These are phyloP conservation scores for Sebastes fasciatus DNA, from an alignment of 2,113 vertebrate genomes.

Conservation along the genomic window DNA sequence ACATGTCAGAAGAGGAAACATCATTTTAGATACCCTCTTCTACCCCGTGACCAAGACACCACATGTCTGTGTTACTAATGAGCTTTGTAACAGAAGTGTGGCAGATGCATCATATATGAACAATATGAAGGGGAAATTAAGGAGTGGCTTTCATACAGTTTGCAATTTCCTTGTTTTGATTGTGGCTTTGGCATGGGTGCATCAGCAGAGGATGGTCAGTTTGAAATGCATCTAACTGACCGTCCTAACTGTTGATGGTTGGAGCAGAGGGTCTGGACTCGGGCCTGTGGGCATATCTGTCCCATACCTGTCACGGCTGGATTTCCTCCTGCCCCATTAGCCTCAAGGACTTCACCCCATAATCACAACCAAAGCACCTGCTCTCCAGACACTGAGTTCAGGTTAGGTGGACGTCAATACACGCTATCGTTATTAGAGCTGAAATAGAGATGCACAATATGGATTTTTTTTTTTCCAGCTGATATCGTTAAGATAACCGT, in stretches of 20 bases:
- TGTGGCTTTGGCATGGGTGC: constrained; percentile 1
- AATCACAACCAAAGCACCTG: constrained; percentile 4
- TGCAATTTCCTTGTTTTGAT: constrained; percentile 64
- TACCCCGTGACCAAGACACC: constrained; percentile 26
- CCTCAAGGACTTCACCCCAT: constrained; percentile 1
- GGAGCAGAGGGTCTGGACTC: background rate
- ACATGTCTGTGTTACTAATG: constrained; percentile 46
- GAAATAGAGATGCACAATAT: background rate
- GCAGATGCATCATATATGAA: constrained; percentile 26
- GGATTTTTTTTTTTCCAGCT: too few species aligned
- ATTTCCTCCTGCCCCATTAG: constrained; percentile 59
- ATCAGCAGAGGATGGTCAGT: constrained; percentile 18
- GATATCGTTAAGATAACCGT: too few species aligned
- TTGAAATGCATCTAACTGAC: constrained; percentile 2
- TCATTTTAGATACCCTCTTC: constrained; percentile 9
- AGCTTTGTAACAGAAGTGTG: constrained; percentile 22
- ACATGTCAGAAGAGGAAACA: constrained; percentile 30
- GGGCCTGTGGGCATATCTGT: background rate
- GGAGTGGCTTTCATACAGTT: constrained; percentile 48
- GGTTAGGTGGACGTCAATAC: background rate
- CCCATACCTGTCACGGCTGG: constrained; percentile 14
- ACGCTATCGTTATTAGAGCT: background rate
- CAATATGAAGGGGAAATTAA: constrained; percentile 65
- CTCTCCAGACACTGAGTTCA: background rate
- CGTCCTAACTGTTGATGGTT: background rate